phyloP scores from a whole-genome alignment of 1,140 invertebrate genomes.

The Drosophila neocordata region DNA sequence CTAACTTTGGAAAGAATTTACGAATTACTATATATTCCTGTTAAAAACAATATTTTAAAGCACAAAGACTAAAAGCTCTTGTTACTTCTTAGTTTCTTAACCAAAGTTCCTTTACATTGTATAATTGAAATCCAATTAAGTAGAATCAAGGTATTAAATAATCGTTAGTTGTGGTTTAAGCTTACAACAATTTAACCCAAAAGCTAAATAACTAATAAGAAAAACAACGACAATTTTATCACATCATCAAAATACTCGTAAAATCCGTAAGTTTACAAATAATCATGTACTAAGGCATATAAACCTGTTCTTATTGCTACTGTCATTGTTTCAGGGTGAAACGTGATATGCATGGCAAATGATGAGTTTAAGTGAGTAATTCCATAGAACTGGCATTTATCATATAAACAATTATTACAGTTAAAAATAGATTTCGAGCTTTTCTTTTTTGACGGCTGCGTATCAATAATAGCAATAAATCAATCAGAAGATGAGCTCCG shows the following conservation, averaged over 20 bases:
- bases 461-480: constrained; percentile 57
- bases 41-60: no score
- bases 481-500: constrained; percentile 12
- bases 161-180: no score
- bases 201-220: no score
- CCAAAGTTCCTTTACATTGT: no score
- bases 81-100: no score
- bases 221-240: no score
- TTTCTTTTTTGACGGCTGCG: constrained; percentile 45
- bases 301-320: background rate
- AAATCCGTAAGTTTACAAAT: background rate
- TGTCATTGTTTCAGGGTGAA: constrained; percentile 14
- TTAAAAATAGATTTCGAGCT: constrained; percentile 21
- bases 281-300: background rate
- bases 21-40: no score
- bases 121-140: no score
- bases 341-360: constrained; percentile 66
- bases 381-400: constrained; percentile 57
- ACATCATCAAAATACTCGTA: background rate
- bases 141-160: no score
- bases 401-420: constrained; percentile 35
- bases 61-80: no score
- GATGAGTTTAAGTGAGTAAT: constrained; percentile 64
- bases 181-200: no score
- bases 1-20: no score